Evolutionary conservation across 2,113 vertebrate species (phyloP), one percentile per base, ranked within the genome.

Genomic region (Alethe diademata): DNA sequence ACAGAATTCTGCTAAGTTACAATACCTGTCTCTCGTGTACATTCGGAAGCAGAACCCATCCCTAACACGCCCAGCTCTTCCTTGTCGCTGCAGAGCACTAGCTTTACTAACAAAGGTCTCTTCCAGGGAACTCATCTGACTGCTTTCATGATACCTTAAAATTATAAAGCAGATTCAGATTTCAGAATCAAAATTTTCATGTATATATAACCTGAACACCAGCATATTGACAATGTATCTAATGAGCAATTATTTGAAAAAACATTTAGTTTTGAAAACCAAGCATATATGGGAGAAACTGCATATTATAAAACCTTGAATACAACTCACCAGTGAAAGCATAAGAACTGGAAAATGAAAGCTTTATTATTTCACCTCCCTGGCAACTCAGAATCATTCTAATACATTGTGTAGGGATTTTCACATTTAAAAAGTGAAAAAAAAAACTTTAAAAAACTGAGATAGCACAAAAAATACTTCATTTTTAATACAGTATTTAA

Each of bases 31-130:
- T 89, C 96, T 98, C 0, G 99, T 99, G 96, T 99, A 99, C 61
- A 99, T 97, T 53, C 99, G 98, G 97, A 99, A 99, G 95, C 99
- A 99, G 98, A 99, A 99, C 72, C 99, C 99, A 22, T 97, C 98
- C 48, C 97, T 96, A 67, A 99, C 98, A 20, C 99, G 98, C 9
- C 99, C 99, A 31, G 99, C 99, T 97, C 99, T 97, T 31, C 99
- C 99, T 97, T 99, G 99, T 83, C 99, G 98, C 96, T 99, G 99
- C 75, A 99, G 97, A 84, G 99, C 99, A 62, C 99, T 99, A 29
- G 99, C 99, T 98, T 99, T 99, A 78, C 99, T 99, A 76, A 99
- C 98, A 93, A 99, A 99, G 0, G 98, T 99, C 96, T 99, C 99
- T 43, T 99, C 99, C 96, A 99, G 96, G 33, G 99, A 99, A 72